phyloP scores from a whole-genome alignment of 2,888 invertebrate genomes.

The Camponotus fellah region DNA sequence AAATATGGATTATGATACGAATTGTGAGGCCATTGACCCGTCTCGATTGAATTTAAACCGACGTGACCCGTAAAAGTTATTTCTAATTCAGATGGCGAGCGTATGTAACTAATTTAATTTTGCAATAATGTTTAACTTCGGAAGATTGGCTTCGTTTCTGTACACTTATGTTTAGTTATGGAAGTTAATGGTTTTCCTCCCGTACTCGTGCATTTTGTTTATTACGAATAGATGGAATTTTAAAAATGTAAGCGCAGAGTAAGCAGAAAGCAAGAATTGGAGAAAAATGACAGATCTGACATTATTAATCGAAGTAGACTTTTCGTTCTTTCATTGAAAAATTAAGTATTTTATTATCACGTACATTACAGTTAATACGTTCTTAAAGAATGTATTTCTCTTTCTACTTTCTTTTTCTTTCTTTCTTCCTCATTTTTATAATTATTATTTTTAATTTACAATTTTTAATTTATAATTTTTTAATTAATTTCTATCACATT shows the following conservation, averaged over 20 bases:
- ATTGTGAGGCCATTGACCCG: constrained; percentile 12
- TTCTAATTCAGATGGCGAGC: constrained; percentile 22
- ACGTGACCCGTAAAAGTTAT: constrained; percentile 19
- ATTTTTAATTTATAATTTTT: too few species aligned
- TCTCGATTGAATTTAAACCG: constrained; percentile 18
- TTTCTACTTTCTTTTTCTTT: neutral
- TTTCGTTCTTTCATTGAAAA: neutral
- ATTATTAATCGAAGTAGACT: neutral
- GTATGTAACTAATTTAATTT: constrained; percentile 15
- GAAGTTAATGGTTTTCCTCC: neutral
- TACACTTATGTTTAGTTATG: constrained; percentile 1
- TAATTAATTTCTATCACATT: neutral
- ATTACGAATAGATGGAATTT: neutral
- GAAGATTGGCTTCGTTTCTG: neutral
- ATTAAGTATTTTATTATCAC: neutral
- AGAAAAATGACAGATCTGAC: neutral
- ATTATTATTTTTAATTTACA: neutral
- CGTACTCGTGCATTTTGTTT: neutral
- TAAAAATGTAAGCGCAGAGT: neutral
- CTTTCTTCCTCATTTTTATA: neutral
- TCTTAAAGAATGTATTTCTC: neutral
- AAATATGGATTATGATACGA: neutral
- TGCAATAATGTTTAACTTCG: constrained; percentile 30
- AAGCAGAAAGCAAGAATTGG: neutral
- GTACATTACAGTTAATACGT: neutral